Base-by-base conservation (phyloP, 1,140 invertebrate species). In the Sipha flava region DNA sequence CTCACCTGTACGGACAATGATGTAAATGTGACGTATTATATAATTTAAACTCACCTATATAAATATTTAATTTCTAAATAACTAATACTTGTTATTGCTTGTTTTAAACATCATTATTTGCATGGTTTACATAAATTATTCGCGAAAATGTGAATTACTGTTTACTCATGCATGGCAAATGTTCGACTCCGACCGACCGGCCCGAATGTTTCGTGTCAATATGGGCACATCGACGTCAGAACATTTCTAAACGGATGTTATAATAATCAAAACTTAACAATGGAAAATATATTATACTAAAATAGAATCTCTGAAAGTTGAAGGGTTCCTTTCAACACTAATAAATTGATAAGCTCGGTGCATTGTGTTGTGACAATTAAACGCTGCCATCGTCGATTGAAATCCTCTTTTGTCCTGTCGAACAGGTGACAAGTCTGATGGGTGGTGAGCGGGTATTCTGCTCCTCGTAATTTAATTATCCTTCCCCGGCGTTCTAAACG, bases 331-430 rank as follows among this genome's bases (percentile, higher is more conserved):
- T 37, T 34, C 72, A 34, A 54, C 47, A 16, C 21, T 75, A 75
- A 75, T 54, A 75, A 37, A 75, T 75, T 75, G 72, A 75, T 75
- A 75, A 54, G 31, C 49, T 54, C 29, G 49, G 47, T 10, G 45
- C n/a, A 73, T 73, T 73, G 70, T 54, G 47, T 54, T 12, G 31
- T 75, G 72, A 73, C 70, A 73, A 73, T 75, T 75, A 75, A 75
- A 75, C 72, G 49, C 47, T n/a, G 47, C 31, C 43, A 23, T 47
- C 29, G 43, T n/a, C 72, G 47, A 75, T 75, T 54, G 72, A 75
- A 75, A 49, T 31, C 47, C 72, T n/a, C n/a, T 75, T 72, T 75
- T 54, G 72, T 75, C 47, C 47, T 9, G 29, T 52, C 47, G 72
- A 75, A 75, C 72, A 75, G 72, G 72, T 73, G 70, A 52, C 70